phyloP scores from a whole-genome alignment of 1,140 invertebrate species.

The Ostrea edulis region DNA sequence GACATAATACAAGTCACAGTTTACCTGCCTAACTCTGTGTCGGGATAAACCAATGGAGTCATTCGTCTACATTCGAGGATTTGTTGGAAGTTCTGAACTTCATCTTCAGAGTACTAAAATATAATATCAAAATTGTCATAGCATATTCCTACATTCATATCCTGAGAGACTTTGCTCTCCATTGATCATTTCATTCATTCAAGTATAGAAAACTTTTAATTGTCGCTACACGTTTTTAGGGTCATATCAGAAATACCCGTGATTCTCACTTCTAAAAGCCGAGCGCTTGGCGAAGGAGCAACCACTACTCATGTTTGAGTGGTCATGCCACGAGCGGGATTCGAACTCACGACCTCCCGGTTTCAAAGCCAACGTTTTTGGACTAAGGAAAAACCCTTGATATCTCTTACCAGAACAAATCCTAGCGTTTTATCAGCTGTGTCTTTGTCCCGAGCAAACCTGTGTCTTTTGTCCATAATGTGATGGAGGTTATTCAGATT shows the following conservation, averaged over 20 bases:
- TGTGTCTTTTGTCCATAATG: conserved; percentile 59
- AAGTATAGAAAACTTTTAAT: no score
- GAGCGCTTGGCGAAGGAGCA: no score
- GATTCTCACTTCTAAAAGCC: no score
- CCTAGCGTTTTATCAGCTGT: conserved; percentile 69
- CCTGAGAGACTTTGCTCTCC: no score
- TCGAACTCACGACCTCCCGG: no score
- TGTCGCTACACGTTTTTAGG: no score
- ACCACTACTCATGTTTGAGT: no score
- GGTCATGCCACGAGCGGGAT: no score
- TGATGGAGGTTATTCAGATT: conserved; percentile 61
- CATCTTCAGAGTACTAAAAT: not conserved
- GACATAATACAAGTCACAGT: not conserved
- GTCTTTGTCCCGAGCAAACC: conserved; percentile 61
- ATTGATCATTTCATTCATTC: no score
- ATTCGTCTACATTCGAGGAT: not conserved
- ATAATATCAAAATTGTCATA: not conserved
- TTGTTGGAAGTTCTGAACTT: not conserved
- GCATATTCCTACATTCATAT: not conserved
- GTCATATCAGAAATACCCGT: no score
- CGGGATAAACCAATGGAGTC: not conserved
- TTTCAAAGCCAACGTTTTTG: no score
- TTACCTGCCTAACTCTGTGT: not conserved
- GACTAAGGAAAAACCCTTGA: no score
- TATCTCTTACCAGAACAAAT: conserved; percentile 62